phyloP scores from a whole-genome alignment of 2,888 invertebrate genomes.

The Spatulosminthurus flaviceps region DNA sequence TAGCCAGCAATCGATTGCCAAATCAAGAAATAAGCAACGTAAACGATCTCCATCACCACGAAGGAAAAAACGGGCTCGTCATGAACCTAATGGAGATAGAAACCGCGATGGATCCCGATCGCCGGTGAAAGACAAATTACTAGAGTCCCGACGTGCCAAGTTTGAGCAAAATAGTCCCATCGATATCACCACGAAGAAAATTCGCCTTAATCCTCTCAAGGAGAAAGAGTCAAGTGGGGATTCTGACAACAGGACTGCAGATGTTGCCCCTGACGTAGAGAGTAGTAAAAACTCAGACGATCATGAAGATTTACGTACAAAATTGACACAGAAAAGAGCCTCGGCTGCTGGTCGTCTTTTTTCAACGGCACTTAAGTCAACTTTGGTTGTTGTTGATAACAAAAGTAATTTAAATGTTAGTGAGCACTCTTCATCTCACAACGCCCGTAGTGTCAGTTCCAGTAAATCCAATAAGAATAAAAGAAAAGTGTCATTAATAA shows the following conservation, averaged over 20 bases:
- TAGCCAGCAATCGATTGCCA: neutral
- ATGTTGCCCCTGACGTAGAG: neutral
- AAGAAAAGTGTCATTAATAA: slow-evolving; percentile 46
- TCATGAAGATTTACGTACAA: slow-evolving; percentile 46
- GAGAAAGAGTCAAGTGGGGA: neutral
- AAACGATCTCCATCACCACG: slow-evolving; percentile 30
- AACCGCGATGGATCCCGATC: neutral
- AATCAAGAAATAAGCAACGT: slow-evolving; percentile 7
- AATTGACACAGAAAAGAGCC: slow-evolving; percentile 48
- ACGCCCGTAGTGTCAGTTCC: neutral
- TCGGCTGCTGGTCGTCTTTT: slow-evolving; percentile 45
- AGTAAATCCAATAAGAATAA: slow-evolving; percentile 38
- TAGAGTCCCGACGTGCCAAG: slow-evolving; percentile 48
- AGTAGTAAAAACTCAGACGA: slow-evolving; percentile 19
- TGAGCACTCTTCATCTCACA: neutral
- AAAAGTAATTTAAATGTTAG: slow-evolving; percentile 22
- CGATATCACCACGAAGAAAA: slow-evolving; percentile 29
- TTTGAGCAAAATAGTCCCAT: slow-evolving; percentile 44
- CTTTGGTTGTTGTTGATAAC: slow-evolving; percentile 40
- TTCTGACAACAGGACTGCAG: neutral
- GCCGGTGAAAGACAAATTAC: slow-evolving; percentile 22
- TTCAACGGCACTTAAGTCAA: slow-evolving; percentile 45
- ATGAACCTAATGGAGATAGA: slow-evolving; percentile 25
- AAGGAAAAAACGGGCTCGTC: slow-evolving; percentile 16
- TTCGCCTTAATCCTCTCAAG: slow-evolving; percentile 33